These are phyloP conservation scores for Lophius piscatorius DNA, from an alignment of 2,113 vertebrate genomes.

Conservation along the genomic window DNA sequence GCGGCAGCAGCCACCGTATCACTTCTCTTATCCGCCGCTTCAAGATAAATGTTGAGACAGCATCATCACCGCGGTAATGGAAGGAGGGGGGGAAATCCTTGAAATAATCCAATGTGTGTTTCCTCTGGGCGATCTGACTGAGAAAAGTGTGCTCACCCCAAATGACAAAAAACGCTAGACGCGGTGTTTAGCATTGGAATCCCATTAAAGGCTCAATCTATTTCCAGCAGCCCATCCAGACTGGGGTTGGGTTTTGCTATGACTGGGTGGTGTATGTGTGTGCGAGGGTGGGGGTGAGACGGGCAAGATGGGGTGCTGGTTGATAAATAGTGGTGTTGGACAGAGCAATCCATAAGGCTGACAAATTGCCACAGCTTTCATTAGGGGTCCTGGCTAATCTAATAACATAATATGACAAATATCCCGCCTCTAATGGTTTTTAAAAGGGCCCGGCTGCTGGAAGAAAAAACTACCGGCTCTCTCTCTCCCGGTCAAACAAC, in stretches of 20 bases:
- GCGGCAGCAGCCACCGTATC: slow-evolving; percentile 29
- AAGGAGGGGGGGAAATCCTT: slow-evolving; percentile 24
- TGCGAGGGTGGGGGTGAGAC: slow-evolving; percentile 42
- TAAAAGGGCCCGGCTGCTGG: slow-evolving; percentile 69
- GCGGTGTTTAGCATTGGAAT: slow-evolving; percentile 77
- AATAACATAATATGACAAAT: slow-evolving; percentile 86
- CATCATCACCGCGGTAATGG: slow-evolving; percentile 51
- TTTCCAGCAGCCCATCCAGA: slow-evolving; percentile 54
- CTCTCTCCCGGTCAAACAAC: slow-evolving; percentile 46
- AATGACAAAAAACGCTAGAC: slow-evolving; percentile 72
- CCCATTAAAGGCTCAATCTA: slow-evolving; percentile 73
- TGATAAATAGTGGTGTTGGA: slow-evolving; percentile 79
- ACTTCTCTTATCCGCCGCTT: slow-evolving; percentile 32
- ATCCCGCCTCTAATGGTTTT: slow-evolving; percentile 80
- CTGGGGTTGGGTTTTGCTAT: slow-evolving; percentile 55
- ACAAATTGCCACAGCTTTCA: slow-evolving; percentile 83
- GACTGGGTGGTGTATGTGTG: slow-evolving; percentile 42
- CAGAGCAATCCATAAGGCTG: slow-evolving; percentile 80
- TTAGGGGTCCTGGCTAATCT: slow-evolving; percentile 81
- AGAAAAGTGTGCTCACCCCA: slow-evolving; percentile 62
- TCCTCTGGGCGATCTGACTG: slow-evolving; percentile 66
- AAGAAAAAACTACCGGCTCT: slow-evolving; percentile 39
- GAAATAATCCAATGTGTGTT: slow-evolving; percentile 66
- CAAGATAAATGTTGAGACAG: slow-evolving; percentile 65
- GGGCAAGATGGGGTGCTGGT: slow-evolving; percentile 60